Conservation (phyloP, 2,797 vertebrate species). For the Xiphophorus birchmanni region DNA sequence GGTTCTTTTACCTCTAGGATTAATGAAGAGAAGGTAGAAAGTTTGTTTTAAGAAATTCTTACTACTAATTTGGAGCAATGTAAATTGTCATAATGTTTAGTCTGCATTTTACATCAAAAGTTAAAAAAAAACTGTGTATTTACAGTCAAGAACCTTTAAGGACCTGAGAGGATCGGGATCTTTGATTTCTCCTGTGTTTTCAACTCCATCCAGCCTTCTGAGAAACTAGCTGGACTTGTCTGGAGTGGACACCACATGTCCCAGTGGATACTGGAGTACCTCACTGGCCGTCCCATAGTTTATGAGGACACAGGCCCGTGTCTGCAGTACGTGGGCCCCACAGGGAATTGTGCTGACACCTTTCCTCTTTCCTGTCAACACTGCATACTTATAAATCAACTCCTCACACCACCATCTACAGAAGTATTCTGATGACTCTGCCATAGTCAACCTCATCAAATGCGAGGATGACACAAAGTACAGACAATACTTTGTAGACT, state of each 20-base stretch:
- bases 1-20: slow-evolving; percentile 49
- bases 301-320: neutral
- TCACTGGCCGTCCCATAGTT: too few species aligned
- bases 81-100: neutral
- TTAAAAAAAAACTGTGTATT: neutral
- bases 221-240: too few species aligned
- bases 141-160: neutral
- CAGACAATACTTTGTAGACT: too few species aligned
- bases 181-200: too few species aligned
- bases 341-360: neutral
- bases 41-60: slow-evolving; percentile 16
- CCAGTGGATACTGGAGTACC: too few species aligned
- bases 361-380: neutral
- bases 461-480: too few species aligned
- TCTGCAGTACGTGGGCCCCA: neutral
- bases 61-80: neutral
- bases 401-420: too few species aligned
- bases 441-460: too few species aligned
- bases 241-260: too few species aligned
- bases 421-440: too few species aligned
- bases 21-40: slow-evolving; percentile 10
- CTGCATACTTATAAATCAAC: neutral
- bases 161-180: too few species aligned
- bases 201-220: too few species aligned
- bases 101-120: neutral